Conservation (phyloP, 2,888 invertebrate genomes). For the Morpho achilles region DNA sequence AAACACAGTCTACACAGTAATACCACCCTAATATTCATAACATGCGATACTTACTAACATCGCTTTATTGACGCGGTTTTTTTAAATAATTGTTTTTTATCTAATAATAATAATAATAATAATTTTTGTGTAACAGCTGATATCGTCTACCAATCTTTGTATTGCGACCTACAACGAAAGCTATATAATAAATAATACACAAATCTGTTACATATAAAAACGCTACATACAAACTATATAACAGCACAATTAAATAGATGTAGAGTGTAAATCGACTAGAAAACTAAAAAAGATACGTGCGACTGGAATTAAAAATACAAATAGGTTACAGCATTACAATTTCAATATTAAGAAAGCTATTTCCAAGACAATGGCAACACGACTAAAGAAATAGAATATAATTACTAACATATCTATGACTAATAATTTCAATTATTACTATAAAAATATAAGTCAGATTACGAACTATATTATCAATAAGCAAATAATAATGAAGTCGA, state of each 20-base stretch:
- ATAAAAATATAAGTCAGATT: constrained; percentile 8
- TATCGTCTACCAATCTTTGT: neutral
- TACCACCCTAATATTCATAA: too few relatives aligned
- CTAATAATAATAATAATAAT: too few relatives aligned
- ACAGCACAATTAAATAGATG: neutral
- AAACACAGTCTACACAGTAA: too few relatives aligned
- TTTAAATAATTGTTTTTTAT: too few relatives aligned
- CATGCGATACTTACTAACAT: too few relatives aligned
- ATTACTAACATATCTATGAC: constrained; percentile 12
- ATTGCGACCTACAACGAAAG: neutral
- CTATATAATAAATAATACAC: neutral
- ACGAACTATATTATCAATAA: constrained; percentile 26
- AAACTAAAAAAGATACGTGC: constrained; percentile 25
- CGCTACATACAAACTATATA: constrained; percentile 1
- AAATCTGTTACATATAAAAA: neutral
- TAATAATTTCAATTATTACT: constrained; percentile 13
- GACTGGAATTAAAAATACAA: constrained; percentile 9
- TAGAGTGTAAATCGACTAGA: constrained; percentile 11
- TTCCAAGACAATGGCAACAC: constrained; percentile 12
- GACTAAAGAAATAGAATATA: constrained; percentile 10
- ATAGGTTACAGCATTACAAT: constrained; percentile 9
- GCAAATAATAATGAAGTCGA: constrained; percentile 44
- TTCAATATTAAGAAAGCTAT: constrained; percentile 14
- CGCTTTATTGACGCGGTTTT: too few relatives aligned
- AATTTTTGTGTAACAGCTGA: too few relatives aligned